Evolutionary conservation across 2,113 vertebrate species (phyloP), one percentile per base, ranked within the genome.

Genomic region (Oenanthe melanoleuca): DNA sequence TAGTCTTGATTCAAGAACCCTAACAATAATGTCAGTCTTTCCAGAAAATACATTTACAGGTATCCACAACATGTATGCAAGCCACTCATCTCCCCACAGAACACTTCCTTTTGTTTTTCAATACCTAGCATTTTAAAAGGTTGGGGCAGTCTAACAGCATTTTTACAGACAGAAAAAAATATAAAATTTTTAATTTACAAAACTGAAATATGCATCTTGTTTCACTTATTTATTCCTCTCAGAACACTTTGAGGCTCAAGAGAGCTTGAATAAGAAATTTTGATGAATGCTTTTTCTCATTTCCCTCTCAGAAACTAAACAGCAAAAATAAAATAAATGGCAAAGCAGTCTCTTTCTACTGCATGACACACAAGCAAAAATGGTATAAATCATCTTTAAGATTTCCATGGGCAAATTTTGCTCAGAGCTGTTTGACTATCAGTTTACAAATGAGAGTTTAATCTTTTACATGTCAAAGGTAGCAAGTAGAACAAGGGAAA

Each of bases 291-390:
- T 57, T 81, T 92, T 81, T 88, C 56, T 67, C 52, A 56, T 89
- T 82, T 55, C 86, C 40, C 34, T 89, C 71, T 93, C 64, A 67
- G 74, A 82, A 91, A 80, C 24, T 67, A 84, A 88, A 71, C 1
- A 11, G 52, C 47, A 93, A 88, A 95, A 92, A 94, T 71, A 94
- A 96, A 96, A 95, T 60, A 90, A 92, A 90, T 81, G 81, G 47
- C 59, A 66, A 93, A 89, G 29, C 37, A 92, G 40, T 71, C 38
- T 91, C 77, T 86, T 78, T 90, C 73, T 69, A 12, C 42, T 78
- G 44, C 64, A 40, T 53, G 64, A 80, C 37, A 22, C 31, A 53
- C 11, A 71, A 49, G 45, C 71, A 88, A 93, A 95, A 95, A 70
- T 9, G n/a, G 56, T 29, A 92, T 83, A 82, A 92, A 93, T 95